phyloP scores from a whole-genome alignment of 2,113 vertebrate species.

The Microtus richardsoni region DNA sequence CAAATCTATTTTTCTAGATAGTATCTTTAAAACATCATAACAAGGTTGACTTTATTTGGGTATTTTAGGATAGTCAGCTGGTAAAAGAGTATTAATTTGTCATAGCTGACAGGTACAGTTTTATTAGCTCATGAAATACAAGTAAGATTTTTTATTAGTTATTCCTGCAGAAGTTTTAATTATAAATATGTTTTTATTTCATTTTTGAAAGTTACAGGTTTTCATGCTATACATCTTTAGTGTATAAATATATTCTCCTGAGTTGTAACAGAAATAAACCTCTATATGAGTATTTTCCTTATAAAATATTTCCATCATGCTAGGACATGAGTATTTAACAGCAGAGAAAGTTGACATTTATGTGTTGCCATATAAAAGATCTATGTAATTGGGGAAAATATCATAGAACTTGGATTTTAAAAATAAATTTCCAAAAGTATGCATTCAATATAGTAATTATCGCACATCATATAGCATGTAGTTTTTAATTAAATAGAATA shows the following conservation, averaged over 20 bases:
- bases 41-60: constrained; percentile 58
- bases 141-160: constrained; percentile 74
- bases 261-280: constrained; percentile 52
- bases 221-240: constrained; percentile 46
- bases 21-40: constrained; percentile 56
- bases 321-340: constrained; percentile 80
- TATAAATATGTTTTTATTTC: constrained; percentile 66
- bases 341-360: constrained; percentile 83
- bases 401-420: constrained; percentile 81
- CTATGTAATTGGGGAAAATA: constrained; percentile 76
- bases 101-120: constrained; percentile 79
- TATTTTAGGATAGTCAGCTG: constrained; percentile 73
- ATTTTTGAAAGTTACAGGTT: constrained; percentile 1
- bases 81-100: constrained; percentile 82
- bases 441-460: constrained; percentile 84
- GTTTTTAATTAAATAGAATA: constrained; percentile 91
- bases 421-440: constrained; percentile 83
- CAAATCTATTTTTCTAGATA: constrained; percentile 56
- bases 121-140: constrained; percentile 80
- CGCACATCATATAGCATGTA: constrained; percentile 86
- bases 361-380: constrained; percentile 83
- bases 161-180: constrained; percentile 66
- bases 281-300: constrained; percentile 70
- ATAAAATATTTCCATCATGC: constrained; percentile 70
- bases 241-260: constrained; percentile 49